These are phyloP conservation scores for Riparia riparia DNA, from an alignment of 2,113 vertebrate species.

Conservation along the genomic window DNA sequence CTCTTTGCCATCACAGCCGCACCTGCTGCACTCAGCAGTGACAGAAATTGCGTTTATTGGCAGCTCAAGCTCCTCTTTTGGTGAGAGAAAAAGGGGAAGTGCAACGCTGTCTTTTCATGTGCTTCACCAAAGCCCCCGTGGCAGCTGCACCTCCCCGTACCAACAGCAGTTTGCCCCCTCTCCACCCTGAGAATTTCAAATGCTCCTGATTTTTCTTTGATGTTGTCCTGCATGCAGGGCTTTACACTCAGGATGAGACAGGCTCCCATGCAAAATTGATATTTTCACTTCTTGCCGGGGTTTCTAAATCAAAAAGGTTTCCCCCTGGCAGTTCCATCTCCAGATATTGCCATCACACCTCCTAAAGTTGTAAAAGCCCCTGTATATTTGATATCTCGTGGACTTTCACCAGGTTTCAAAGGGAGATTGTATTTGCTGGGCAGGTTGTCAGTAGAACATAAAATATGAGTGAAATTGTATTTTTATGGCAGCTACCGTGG, in stretches of 20 bases:
- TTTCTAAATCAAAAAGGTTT: not conserved
- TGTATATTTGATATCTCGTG: conserved; percentile 1
- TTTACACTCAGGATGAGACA: not conserved
- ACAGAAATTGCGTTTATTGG: not conserved
- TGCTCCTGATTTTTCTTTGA: not conserved
- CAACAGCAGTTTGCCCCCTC: not conserved
- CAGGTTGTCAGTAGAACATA: not conserved
- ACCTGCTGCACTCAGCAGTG: not conserved
- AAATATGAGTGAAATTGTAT: conserved; percentile 27
- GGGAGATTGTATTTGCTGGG: conserved; percentile 15
- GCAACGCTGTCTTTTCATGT: rapidly evolving
- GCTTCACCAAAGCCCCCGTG: rapidly evolving
- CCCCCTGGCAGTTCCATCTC: conserved; percentile 22
- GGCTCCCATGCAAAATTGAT: not conserved
- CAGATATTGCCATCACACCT: not conserved
- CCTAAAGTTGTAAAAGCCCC: conserved; percentile 2
- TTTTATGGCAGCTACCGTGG: not conserved
- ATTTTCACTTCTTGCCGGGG: not conserved
- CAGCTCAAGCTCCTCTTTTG: not conserved
- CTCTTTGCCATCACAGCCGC: not conserved
- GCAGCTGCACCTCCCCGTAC: not conserved
- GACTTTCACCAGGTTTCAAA: conserved; percentile 26
- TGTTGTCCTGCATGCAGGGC: not conserved
- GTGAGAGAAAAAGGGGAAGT: not conserved
- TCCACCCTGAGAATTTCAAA: not conserved